These are phyloP conservation scores for Diadophis punctatus DNA, from an alignment of 2,113 vertebrate species.

Conservation along the genomic window DNA sequence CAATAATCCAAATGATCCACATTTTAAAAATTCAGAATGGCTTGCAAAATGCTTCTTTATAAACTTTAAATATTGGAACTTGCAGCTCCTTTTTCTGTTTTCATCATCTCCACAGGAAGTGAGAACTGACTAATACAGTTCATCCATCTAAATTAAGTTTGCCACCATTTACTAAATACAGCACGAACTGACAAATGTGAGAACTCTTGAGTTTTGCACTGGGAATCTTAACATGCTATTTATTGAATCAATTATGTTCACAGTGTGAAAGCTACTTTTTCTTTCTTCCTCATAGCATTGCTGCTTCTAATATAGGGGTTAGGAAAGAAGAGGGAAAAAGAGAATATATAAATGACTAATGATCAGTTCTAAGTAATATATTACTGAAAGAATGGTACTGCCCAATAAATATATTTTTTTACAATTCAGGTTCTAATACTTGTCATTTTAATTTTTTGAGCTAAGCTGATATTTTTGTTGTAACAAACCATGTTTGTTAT, in stretches of 20 bases:
- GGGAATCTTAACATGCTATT: slow-evolving; percentile 55
- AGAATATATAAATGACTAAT: slow-evolving; percentile 44
- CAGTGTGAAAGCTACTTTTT: slow-evolving; percentile 46
- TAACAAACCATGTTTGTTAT: neutral
- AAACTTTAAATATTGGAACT: neutral
- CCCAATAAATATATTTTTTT: slow-evolving; percentile 57
- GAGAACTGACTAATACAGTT: neutral
- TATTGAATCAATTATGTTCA: slow-evolving; percentile 58
- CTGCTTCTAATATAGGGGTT: slow-evolving; percentile 30
- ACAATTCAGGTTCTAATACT: slow-evolving; percentile 62
- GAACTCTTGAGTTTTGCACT: slow-evolving; percentile 40
- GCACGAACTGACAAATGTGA: slow-evolving; percentile 44
- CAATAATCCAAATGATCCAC: neutral
- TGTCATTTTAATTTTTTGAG: neutral
- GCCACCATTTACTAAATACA: slow-evolving; percentile 33
- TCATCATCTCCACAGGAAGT: neutral
- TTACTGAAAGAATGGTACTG: slow-evolving; percentile 56
- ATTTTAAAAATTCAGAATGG: neutral
- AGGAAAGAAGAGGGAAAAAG: neutral
- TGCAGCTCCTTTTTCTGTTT: neutral
- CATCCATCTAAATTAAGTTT: slow-evolving; percentile 25
- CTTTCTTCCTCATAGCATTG: slow-evolving; percentile 17
- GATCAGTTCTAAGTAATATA: slow-evolving; percentile 48
- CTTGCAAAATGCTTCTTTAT: neutral
- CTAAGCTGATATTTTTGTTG: neutral